Evolutionary conservation across 2,888 invertebrate species (phyloP), one percentile per base, ranked within the genome.

Genomic region (Campoletis raptor): DNA sequence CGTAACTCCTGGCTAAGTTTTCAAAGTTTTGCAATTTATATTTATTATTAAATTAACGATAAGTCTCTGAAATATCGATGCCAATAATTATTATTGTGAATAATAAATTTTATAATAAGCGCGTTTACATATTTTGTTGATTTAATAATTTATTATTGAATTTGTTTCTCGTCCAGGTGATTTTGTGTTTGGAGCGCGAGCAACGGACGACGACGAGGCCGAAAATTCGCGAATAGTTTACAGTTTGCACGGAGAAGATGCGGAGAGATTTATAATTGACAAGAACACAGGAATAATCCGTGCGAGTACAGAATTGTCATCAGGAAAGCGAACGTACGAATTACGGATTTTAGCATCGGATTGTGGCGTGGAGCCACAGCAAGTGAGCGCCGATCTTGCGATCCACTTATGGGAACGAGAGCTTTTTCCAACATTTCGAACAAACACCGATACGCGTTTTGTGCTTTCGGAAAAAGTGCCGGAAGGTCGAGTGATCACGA

Each of bases 131-230:
- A 30, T 30, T 30, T 30, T 30, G 30, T 30, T 30, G 30, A 30
- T 30, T 30, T 30, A 3, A 2, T 30, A 30, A 30, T 30, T 42
- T 8, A 10, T 42, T 42, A 42, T 10, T 7, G 1, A 61, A 30
- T 7, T 6, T 30, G 0, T 61, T 61, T 12, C 7, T 30, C 10
- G n/a, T 48, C 2, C 72, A 76, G 96, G 95, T 70, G 95, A 98
- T 91, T 99, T 99, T 95, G 97, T 99, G 37, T 97, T 98, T 93
- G 99, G 99, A 10, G 98, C 98, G 0, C 97, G 97, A 93, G 99
- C 99, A 0, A 95, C 95, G 8, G 99, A 99, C 94, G 95, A 96
- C 85, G 99, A 99, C 94, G 96, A 97, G 81, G 98, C 97, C 0
- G 94, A 95, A 0, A 99, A 99, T 93, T 97, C 98, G 80, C 96